Evolutionary conservation across 2,888 invertebrate genomes (phyloP), one percentile per base, ranked within the genome.

Genomic region (Notodonta dromedarius): DNA sequence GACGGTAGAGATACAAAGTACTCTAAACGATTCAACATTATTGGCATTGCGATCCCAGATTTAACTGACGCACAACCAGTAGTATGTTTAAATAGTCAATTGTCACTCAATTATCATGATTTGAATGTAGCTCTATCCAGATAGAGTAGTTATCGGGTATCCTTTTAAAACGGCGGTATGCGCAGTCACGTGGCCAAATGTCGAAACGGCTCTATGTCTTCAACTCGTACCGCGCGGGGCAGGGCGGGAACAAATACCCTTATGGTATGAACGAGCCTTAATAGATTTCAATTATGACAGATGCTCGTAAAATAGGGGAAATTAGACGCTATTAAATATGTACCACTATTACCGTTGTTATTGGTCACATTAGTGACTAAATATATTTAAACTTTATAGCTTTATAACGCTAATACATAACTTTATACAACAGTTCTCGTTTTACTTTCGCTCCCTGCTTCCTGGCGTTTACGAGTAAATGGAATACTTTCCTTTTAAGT

Each of bases 221-320:
- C 42, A 0, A 4, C 42, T 4, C 42, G 11, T 42, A 42, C 42
- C 9, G 11, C 42, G n/a, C 46, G 5, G 2, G n/a, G 5, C n/a
- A 5, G 46, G 46, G 1, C 5, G 46, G 6, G n/a, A n/a, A n/a
- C 13, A n/a, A 11, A 46, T 11, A n/a, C 46, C n/a, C 9, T 11
- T 46, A n/a, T 46, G 7, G 46, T 46, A 46, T 46, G n/a, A n/a
- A 46, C 46, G 5, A 46, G 46, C n/a, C 60, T 42, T 71, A 62
- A 65, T 65, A 55, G 54, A 32, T 57, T 58, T 32, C 63, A 62
- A 71, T 74, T 57, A 74, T 48, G 46, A 62, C 56, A 40, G 32
- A 53, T 50, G 44, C 24, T 35, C 59, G 32, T 44, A 60, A 58
- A 59, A 65, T 68, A 68, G 65, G 52, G 54, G 62, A 53, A 60